Conservation (phyloP, 53 echinoderm and acorn worm species). For the Luidia sarsii region DNA sequence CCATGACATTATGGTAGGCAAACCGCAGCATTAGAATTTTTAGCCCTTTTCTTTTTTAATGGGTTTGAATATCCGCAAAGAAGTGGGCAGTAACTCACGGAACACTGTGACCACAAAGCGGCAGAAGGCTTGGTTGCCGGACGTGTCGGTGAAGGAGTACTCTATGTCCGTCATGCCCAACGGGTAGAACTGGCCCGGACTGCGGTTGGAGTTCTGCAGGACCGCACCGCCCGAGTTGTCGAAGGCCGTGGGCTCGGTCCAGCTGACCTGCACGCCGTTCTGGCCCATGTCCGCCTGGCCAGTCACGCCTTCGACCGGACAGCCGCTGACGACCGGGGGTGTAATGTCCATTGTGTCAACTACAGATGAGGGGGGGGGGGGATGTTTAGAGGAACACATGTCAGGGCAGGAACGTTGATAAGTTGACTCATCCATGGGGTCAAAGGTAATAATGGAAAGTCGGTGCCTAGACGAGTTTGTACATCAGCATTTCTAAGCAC, state of each 20-base stretch:
- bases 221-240: conserved; percentile 18
- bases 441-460: conserved; percentile 26
- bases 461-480: conserved; percentile 40
- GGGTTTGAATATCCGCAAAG: too few relatives aligned
- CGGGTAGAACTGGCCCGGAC: conserved; percentile 15
- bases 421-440: not conserved
- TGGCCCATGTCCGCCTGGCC: not conserved
- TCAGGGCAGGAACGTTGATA: not conserved
- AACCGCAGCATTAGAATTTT: too few relatives aligned
- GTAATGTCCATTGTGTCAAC: conserved; percentile 16
- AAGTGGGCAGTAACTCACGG: too few relatives aligned
- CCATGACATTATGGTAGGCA: too few relatives aligned
- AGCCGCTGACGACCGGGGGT: conserved; percentile 26
- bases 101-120: conserved; percentile 17
- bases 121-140: conserved; percentile 15
- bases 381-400: not conserved
- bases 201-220: not conserved
- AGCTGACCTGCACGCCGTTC: not conserved
- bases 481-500: conserved; percentile 30
- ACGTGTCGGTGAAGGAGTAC: conserved; percentile 34
- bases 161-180: conserved; percentile 15
- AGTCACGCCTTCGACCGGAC: conserved; percentile 7
- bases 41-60: too few relatives aligned
- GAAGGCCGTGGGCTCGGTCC: not conserved
- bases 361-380: not conserved